Base-by-base conservation (phyloP, 2,797 vertebrate species). In the Gallinago nigripennis region DNA sequence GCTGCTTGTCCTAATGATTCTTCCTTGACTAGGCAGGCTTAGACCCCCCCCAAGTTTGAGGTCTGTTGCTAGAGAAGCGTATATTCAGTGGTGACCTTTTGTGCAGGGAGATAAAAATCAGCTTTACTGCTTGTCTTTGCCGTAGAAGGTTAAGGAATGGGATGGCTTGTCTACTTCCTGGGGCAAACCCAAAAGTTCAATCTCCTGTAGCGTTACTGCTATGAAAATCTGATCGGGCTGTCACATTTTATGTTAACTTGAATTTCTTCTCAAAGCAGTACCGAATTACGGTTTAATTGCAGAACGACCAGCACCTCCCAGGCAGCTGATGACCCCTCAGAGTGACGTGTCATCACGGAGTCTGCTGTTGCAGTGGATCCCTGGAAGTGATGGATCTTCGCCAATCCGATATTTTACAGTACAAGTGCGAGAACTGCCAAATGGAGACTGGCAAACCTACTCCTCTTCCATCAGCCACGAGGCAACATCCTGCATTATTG, bases 271-370 rank as follows among this genome's bases (percentile, higher is more conserved):
- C n/a, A 69, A 56, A 78, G 31, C 57, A 54, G 23, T 30, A 33
- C 31, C 35, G 3, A 83, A 11, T 7, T 18, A 11, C 41, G 70
- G 13, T 91, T 90, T 91, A 11, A 33, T 95, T 97, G 41, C 97
- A 99, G 99, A 99, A 69, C 98, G 99, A 11, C 99, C 99, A 1
- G 98, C 99, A 7, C 98, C 99, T 7, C 99, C 99, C 37, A 98
- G 98, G 90, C 98, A 98, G 94, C 96, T 99, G 92, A 91, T 94
- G 35, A 95, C 98, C 10, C 99, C 99, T 4, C 99, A 99, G 97
- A 98, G 98, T 0, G 98, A 98, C 2, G 98, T 99, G 70, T 98
- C 98, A 1, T 98, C 99, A 1, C 98, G 98, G 12, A 98, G 96
- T n/a, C 97, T 99, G 45, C 96, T 76, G 83, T 96, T 99, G 88